Evolutionary conservation across 2,113 vertebrate genomes (phyloP), one percentile per base, ranked within the genome.

Genomic region (Pterocles gutturalis): DNA sequence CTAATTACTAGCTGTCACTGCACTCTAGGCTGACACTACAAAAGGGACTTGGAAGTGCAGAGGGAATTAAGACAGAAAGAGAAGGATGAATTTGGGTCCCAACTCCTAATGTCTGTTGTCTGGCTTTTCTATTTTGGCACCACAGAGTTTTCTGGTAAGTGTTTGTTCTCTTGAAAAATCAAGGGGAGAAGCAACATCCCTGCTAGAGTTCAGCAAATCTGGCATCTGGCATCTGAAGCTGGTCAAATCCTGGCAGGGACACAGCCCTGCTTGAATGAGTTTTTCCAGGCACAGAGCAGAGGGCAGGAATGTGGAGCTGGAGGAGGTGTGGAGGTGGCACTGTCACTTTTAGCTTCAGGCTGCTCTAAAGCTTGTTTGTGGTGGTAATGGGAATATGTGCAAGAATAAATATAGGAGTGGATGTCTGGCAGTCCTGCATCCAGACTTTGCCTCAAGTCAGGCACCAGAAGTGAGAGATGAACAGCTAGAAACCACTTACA

Each of bases 391-490:
- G 25, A 89, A 36, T 15, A 29, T 4, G 15, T 38, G 10, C 2
- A 4, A 77, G 49, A 73, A 46, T 64, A 90, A 57, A 24, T 88
- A 54, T 17, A 62, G 25, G 20, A 77, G 8, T 3, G 17, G 29
- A 65, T 43, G 4, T 54, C 34, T 61, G 75, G 31, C 21, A 85
- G 34, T 31, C 36, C n/a, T 83, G 24, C 41, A 65, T 31, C n/a
- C 13, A 76, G n/a, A 5, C 9, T 64, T 13, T 72, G 48, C 49
- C 41, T 71, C 38, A 67, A 66, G 70, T 64, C 48, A 64, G 51
- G 33, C 34, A 75, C 17, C 10, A 60, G 19, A 67, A 79, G 0
- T 36, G 22, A 4, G 12, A 17, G 34, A 65, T 0, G 0, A 8
- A 29, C 45, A 72, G n/a, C 17, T 65, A 49, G 48, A 91, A 66